Evolutionary conservation across 2,888 invertebrate species (phyloP), one percentile per base, ranked within the genome.

Genomic region (Caenorhabditis sp.): DNA sequence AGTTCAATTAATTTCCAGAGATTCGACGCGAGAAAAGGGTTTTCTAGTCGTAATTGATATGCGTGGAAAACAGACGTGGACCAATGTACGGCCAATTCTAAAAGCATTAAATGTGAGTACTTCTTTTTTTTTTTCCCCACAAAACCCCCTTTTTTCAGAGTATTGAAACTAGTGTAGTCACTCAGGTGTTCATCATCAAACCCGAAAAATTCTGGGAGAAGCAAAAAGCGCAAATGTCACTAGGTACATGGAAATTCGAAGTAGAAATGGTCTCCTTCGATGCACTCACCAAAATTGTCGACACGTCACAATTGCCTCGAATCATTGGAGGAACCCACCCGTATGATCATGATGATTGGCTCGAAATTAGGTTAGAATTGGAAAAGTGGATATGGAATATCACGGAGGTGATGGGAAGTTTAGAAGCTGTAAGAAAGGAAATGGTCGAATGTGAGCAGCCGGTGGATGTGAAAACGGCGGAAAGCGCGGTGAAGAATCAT

Each of bases 181-280:
- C 67, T 8, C 69, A 71, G 58, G 76, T 76, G 1, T 76, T 64
- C 61, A 66, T 71, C 60, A 71, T 76, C 20, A 71, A 71, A 59
- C 71, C 76, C 83, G 97, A 99, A 88, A 97, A 96, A 89, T 97
- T 99, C 91, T 97, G 97, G 97, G 97, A 97, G 90, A 97, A 97
- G 90, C 97, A 97, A 90, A 93, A 96, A 88, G 95, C 70, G 5
- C 61, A 63, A 36, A 67, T 74, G 66, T 74, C 74, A 8, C 59
- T 75, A 12, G 71, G 75, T 36, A 68, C 75, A 14, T 72, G 70
- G 68, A 61, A 57, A 21, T 76, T 75, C 78, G 91, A 95, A 93
- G 96, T 97, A 86, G 94, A 93, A 88, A 93, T 97, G 91, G 94
- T 97, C n/a, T 95, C 95, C 88, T 92, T 95, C 89, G 97, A 99